phyloP scores from a whole-genome alignment of 2,797 vertebrate species.

The Dermochelys coriacea region DNA sequence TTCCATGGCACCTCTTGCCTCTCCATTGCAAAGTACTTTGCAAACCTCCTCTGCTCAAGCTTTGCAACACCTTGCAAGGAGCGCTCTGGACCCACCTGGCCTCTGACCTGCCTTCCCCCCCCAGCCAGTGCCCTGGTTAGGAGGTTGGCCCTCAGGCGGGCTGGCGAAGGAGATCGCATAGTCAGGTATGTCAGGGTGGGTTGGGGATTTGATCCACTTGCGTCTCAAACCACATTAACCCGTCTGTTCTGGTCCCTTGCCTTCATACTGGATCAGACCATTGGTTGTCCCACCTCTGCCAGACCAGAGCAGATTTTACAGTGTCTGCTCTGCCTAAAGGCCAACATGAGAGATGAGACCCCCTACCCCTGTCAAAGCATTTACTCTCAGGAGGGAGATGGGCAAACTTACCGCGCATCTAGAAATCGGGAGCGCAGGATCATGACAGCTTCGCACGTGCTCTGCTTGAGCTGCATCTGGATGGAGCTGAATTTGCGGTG shows the following conservation, averaged over 20 bases:
- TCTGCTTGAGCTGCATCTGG: conserved; percentile 99
- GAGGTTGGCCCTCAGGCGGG: neutral
- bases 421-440: conserved; percentile 98
- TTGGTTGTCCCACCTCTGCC: neutral
- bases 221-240: neutral
- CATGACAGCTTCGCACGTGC: conserved; percentile 98
- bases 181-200: too few relatives aligned
- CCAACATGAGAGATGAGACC: neutral
- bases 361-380: neutral
- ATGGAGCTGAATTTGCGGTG: conserved; percentile 99
- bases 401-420: conserved; percentile 89
- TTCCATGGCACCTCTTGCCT: neutral
- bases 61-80: neutral
- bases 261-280: neutral
- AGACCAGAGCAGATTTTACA: neutral
- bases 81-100: neutral
- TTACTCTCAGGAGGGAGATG: neutral
- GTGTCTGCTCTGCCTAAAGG: neutral
- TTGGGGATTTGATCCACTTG: neutral
- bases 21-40: neutral
- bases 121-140: too few relatives aligned
- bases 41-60: neutral
- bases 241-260: neutral
- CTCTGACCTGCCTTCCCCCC: too few relatives aligned
- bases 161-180: neutral